phyloP scores from a whole-genome alignment of 2,113 vertebrate species.

The Toxostoma redivivum region DNA sequence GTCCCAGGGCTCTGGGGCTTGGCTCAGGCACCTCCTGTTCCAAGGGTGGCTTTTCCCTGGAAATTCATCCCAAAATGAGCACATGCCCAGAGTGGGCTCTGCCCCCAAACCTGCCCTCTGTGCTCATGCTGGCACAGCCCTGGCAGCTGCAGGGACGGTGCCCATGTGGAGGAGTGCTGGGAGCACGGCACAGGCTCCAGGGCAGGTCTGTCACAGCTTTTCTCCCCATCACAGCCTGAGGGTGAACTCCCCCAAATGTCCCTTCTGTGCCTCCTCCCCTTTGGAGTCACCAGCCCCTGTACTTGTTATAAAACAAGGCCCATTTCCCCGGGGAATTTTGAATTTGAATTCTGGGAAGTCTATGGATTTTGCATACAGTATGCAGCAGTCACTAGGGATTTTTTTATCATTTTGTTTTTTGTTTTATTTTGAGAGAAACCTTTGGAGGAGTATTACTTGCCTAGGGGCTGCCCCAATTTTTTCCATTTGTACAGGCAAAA shows the following conservation, averaged over 20 bases:
- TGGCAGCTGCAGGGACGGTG: not conserved
- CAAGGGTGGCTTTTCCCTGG: not conserved
- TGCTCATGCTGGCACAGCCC: accelerated
- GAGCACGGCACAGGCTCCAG: accelerated
- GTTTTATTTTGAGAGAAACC: constrained; percentile 20
- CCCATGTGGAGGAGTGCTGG: accelerated
- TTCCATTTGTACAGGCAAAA: constrained; percentile 39
- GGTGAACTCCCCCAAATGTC: not conserved
- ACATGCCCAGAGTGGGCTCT: accelerated
- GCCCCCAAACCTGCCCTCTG: not conserved
- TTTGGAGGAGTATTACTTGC: constrained; percentile 37
- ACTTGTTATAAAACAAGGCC: not conserved
- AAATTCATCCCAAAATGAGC: not conserved
- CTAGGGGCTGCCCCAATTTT: constrained; percentile 45
- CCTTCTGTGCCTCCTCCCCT: not conserved
- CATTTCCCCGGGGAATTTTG: not conserved
- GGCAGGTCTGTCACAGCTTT: not conserved
- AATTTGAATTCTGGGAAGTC: not conserved
- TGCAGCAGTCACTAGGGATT: not conserved
- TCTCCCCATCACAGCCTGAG: accelerated
- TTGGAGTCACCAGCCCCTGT: not conserved
- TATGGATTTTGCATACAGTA: not conserved
- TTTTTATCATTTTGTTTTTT: not conserved
- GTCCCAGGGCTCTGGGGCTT: not conserved
- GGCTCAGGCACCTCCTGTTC: not conserved